Conservation (phyloP, 23 tunicate genomes). For the Phallusia fumigata region DNA sequence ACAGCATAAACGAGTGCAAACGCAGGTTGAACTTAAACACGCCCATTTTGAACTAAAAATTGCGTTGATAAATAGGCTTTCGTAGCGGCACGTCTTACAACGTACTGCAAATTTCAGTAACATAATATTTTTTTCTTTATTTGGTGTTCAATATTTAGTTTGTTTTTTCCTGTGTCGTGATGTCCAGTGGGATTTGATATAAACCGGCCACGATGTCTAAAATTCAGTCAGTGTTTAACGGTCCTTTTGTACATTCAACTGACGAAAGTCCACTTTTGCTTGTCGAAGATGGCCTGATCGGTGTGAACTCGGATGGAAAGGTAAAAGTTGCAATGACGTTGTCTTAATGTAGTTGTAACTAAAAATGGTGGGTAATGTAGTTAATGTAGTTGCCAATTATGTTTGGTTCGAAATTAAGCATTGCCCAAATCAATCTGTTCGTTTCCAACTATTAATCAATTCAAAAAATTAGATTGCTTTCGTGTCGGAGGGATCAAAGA, state of each 20-base stretch:
- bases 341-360: no score
- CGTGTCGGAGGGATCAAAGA: not conserved
- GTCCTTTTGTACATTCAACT: not conserved
- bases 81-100: no score
- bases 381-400: not conserved
- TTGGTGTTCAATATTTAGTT: no score
- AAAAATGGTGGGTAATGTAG: no score
- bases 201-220: not conserved
- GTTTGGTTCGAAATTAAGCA: not conserved
- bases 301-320: not conserved
- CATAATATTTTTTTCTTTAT: no score
- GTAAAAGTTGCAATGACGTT: not conserved
- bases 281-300: not conserved
- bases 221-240: not conserved
- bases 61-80: no score
- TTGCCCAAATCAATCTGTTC: not conserved
- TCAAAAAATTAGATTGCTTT: not conserved
- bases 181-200: no score
- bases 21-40: no score
- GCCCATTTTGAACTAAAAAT: no score
- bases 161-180: no score
- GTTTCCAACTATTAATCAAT: not conserved
- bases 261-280: not conserved
- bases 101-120: no score
- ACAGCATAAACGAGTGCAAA: no score